Evolutionary conservation across 1,140 invertebrate genomes (phyloP).

Genomic region (Drosophila simulans): DNA sequence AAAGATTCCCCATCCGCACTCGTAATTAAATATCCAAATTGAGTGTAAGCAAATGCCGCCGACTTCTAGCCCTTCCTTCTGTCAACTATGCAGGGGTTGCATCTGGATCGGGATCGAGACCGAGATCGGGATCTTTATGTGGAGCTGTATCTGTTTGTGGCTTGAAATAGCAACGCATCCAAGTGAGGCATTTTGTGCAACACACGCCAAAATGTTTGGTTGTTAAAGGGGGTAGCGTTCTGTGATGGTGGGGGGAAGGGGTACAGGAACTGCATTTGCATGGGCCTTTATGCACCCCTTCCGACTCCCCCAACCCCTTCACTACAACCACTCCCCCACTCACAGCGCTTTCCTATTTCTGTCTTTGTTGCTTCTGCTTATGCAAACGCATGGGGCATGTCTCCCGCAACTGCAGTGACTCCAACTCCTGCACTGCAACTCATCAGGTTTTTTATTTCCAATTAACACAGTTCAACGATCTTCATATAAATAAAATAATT

Average conservation of each 20-base stretch:
- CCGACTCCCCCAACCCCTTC: neutral
- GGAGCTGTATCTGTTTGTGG: slow-evolving; percentile 41
- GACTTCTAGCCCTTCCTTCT: slow-evolving; percentile 24
- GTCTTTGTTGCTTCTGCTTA: slow-evolving; percentile 55
- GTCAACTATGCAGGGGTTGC: slow-evolving; percentile 72
- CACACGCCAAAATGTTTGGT: slow-evolving; percentile 70
- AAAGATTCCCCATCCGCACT: slow-evolving; percentile 12
- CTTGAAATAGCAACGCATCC: slow-evolving; percentile 68
- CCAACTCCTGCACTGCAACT: slow-evolving; percentile 34
- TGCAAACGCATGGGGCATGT: slow-evolving; percentile 81
- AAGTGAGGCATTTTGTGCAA: slow-evolving; percentile 75
- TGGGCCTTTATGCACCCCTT: slow-evolving; percentile 25
- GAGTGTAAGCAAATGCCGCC: slow-evolving; percentile 61
- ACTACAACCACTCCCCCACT: slow-evolving; percentile 1
- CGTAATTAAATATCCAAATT: slow-evolving; percentile 75
- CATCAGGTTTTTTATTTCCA: neutral
- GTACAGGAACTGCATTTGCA: slow-evolving; percentile 40
- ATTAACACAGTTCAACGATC: neutral
- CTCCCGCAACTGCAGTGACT: slow-evolving; percentile 79
- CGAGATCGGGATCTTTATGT: slow-evolving; percentile 24
- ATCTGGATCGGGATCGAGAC: slow-evolving; percentile 31
- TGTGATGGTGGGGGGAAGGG: neutral
- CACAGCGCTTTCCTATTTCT: slow-evolving; percentile 29
- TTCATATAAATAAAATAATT: neutral
- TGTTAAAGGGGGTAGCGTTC: slow-evolving; percentile 1